phyloP scores from a whole-genome alignment of 2,797 vertebrate genomes.

The Australoheros facetus region DNA sequence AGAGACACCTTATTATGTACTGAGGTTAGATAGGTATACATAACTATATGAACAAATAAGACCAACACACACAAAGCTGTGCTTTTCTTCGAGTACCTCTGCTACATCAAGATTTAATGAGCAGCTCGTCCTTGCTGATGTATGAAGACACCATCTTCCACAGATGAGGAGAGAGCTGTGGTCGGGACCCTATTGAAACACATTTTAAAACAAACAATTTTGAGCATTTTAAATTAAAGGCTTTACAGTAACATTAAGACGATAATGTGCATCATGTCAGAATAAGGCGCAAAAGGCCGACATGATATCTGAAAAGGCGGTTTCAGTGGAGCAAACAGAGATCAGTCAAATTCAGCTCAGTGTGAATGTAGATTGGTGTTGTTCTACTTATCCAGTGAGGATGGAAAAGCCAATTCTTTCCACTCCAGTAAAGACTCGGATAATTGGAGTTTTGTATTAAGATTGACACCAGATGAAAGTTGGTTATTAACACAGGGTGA shows the following conservation, averaged over 20 bases:
- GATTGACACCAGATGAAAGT: constrained; percentile 83
- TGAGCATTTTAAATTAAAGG: neutral
- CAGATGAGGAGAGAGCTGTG: neutral
- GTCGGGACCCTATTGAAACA: constrained; percentile 1
- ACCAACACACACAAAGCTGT: neutral
- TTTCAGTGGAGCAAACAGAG: constrained; percentile 22
- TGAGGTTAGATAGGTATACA: neutral
- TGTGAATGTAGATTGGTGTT: constrained; percentile 49
- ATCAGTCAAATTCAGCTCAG: constrained; percentile 43
- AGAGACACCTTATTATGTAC: too few relatives aligned
- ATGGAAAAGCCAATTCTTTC: constrained; percentile 77
- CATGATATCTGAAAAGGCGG: neutral
- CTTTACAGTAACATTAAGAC: neutral
- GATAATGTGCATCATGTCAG: neutral
- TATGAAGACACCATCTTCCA: constrained; percentile 29
- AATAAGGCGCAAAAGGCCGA: neutral
- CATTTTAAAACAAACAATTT: neutral
- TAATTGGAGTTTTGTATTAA: constrained; percentile 82
- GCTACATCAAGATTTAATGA: constrained; percentile 27
- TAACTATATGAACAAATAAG: neutral
- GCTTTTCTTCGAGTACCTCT: constrained; percentile 10
- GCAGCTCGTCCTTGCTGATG: constrained; percentile 29
- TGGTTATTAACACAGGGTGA: constrained; percentile 82
- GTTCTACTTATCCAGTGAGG: constrained; percentile 63
- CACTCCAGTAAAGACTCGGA: constrained; percentile 78